phyloP scores from a whole-genome alignment of 2,888 invertebrate species.

The Tachina lurida region DNA sequence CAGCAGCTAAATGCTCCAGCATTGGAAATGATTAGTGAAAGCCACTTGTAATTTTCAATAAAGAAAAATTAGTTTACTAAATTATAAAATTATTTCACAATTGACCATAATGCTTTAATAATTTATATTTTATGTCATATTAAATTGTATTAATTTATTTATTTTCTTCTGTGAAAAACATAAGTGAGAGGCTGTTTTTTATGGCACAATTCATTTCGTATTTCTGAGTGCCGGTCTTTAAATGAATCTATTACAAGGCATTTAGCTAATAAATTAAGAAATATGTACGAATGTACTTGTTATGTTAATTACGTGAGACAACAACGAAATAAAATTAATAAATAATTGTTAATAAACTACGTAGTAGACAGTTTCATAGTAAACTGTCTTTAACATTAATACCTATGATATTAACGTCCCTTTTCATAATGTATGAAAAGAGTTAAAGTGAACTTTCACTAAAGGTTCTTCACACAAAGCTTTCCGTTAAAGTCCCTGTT shows the following conservation, averaged over 20 bases:
- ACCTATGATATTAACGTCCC: too few relatives aligned
- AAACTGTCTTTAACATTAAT: too few relatives aligned
- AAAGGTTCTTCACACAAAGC: too few relatives aligned
- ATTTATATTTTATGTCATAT: slow-evolving; percentile 39
- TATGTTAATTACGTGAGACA: background rate
- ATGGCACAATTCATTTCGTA: slow-evolving; percentile 39
- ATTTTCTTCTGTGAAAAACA: background rate
- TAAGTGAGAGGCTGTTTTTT: slow-evolving; percentile 33
- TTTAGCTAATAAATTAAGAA: slow-evolving; percentile 7
- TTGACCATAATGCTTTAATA: slow-evolving; percentile 33
- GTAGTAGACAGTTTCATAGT: too few relatives aligned
- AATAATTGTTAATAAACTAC: too few relatives aligned
- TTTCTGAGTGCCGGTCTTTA: background rate
- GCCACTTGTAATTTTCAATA: background rate
- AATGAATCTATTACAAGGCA: background rate
- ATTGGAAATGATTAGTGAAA: background rate
- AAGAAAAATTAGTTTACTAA: slow-evolving; percentile 1
- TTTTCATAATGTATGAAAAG: too few relatives aligned
- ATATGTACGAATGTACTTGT: slow-evolving; percentile 6
- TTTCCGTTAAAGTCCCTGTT: too few relatives aligned
- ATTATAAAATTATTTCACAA: slow-evolving; percentile 58
- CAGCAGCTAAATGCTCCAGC: background rate
- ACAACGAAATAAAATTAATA: too few relatives aligned
- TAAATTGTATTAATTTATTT: slow-evolving; percentile 37
- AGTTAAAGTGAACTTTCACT: too few relatives aligned